phyloP scores from a whole-genome alignment of 1,140 invertebrate genomes.

The Hypsibius dujardini region DNA sequence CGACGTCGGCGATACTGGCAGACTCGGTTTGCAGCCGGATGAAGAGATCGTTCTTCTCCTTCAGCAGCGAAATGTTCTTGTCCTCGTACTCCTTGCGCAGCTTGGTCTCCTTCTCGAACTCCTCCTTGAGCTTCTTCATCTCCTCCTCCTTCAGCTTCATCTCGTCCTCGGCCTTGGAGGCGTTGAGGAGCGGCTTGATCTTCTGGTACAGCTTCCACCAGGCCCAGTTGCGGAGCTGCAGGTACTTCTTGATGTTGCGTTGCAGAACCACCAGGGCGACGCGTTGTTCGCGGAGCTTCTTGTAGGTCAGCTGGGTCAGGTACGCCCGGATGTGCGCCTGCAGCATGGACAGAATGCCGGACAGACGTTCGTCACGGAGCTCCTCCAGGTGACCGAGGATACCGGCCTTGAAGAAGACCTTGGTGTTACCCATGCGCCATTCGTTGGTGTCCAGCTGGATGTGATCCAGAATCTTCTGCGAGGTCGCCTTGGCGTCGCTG shows the following conservation, averaged over 20 bases:
- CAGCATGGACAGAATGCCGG: constrained; percentile 57
- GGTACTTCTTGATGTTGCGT: constrained; percentile 71
- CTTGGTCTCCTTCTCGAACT: constrained; percentile 22
- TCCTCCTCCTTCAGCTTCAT: constrained; percentile 21
- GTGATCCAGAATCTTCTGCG: constrained; percentile 62
- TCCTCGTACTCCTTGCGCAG: constrained; percentile 23
- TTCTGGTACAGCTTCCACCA: constrained; percentile 83
- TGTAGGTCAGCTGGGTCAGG: constrained; percentile 55
- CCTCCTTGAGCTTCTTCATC: constrained; percentile 21
- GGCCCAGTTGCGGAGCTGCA: constrained; percentile 73
- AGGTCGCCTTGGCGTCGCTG: constrained; percentile 56
- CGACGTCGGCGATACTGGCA: constrained; percentile 22
- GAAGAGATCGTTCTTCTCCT: constrained; percentile 22
- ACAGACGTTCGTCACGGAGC: constrained; percentile 64
- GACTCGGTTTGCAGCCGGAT: constrained; percentile 23
- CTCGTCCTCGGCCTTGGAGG: constrained; percentile 77
- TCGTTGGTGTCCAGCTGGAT: constrained; percentile 68
- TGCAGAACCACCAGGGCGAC: constrained; percentile 76
- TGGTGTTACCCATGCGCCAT: constrained; percentile 91
- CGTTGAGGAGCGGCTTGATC: constrained; percentile 71
- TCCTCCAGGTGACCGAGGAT: constrained; percentile 67
- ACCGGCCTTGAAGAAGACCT: constrained; percentile 82
- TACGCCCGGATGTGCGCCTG: constrained; percentile 69
- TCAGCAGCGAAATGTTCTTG: constrained; percentile 20
- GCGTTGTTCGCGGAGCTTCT: constrained; percentile 39